phyloP scores from a whole-genome alignment of 30 jellyfish, hydroid and myxozoan genomes.

The Hydractinia symbiolongicarpus region DNA sequence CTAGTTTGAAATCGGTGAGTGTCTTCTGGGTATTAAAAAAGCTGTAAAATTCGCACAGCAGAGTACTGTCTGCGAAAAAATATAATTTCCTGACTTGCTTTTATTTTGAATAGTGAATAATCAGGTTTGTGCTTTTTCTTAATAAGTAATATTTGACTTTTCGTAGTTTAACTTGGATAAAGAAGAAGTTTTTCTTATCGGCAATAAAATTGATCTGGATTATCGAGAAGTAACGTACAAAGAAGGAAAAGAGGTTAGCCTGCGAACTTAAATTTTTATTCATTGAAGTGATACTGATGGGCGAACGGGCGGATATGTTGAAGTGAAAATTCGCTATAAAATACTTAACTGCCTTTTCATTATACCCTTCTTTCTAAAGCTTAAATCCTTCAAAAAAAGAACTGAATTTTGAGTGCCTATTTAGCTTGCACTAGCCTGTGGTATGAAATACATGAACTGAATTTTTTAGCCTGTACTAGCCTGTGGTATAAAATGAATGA shows the following conservation, averaged over 20 bases:
- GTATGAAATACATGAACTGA: neutral
- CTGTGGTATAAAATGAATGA: constrained; percentile 41
- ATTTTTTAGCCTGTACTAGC: constrained; percentile 22
- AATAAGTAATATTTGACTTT: neutral
- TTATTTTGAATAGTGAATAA: neutral
- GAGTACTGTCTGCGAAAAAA: too few relatives aligned
- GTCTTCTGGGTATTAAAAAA: neutral
- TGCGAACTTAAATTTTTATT: too few relatives aligned
- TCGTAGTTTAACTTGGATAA: constrained; percentile 57
- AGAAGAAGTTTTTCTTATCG: constrained; percentile 58
- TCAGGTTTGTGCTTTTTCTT: neutral
- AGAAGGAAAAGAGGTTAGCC: constrained; percentile 51
- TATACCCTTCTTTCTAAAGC: neutral
- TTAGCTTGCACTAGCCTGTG: too few relatives aligned
- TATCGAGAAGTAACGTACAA: constrained; percentile 41
- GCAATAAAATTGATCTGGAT: constrained; percentile 69
- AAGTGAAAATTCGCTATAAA: too few relatives aligned
- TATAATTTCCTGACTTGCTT: neutral
- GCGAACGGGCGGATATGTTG: too few relatives aligned
- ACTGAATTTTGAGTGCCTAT: neutral
- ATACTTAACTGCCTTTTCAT: too few relatives aligned
- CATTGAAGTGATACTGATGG: too few relatives aligned
- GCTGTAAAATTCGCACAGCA: too few relatives aligned
- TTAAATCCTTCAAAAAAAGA: neutral
- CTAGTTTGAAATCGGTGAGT: constrained; percentile 51